Evolutionary conservation across 2,888 invertebrate species (phyloP).

Genomic region (Balanococcus diminutus): DNA sequence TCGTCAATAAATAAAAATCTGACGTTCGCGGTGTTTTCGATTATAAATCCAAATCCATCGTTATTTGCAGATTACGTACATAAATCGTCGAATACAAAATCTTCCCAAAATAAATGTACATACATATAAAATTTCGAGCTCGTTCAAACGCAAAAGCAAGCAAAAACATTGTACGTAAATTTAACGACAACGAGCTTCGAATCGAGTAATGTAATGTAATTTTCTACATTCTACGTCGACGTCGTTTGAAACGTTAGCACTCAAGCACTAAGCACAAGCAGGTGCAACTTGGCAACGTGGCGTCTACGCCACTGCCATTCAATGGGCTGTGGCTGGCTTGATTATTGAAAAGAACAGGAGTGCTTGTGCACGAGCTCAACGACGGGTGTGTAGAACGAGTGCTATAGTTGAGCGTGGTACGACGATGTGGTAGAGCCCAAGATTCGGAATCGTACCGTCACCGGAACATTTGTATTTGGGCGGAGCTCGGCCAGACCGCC

Average conservation of each 20-base stretch:
- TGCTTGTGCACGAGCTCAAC: slow-evolving; percentile 47
- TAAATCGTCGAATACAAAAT: not conserved
- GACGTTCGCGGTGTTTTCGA: too few species aligned
- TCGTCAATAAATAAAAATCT: too few species aligned
- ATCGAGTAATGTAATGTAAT: too few species aligned
- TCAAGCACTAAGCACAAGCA: too few species aligned
- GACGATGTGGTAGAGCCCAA: slow-evolving; percentile 43
- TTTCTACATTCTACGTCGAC: not conserved
- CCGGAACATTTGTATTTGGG: slow-evolving; percentile 50
- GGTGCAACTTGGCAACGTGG: slow-evolving; percentile 26
- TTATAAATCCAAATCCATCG: not conserved
- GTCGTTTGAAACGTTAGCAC: not conserved
- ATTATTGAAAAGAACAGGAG: not conserved
- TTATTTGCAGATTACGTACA: not conserved
- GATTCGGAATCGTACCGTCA: slow-evolving; percentile 42
- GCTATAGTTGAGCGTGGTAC: slow-evolving; percentile 9
- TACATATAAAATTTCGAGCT: not conserved
- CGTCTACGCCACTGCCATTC: not conserved
- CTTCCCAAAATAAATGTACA: not conserved
- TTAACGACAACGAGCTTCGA: not conserved
- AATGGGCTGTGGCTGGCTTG: not conserved
- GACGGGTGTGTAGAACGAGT: not conserved
- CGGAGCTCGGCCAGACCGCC: slow-evolving; percentile 40
- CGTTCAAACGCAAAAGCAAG: not conserved
- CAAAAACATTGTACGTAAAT: not conserved